Evolutionary conservation across 2,888 invertebrate genomes (phyloP), one percentile per base, ranked within the genome.

Genomic region (Leptinotarsa tumamoca): DNA sequence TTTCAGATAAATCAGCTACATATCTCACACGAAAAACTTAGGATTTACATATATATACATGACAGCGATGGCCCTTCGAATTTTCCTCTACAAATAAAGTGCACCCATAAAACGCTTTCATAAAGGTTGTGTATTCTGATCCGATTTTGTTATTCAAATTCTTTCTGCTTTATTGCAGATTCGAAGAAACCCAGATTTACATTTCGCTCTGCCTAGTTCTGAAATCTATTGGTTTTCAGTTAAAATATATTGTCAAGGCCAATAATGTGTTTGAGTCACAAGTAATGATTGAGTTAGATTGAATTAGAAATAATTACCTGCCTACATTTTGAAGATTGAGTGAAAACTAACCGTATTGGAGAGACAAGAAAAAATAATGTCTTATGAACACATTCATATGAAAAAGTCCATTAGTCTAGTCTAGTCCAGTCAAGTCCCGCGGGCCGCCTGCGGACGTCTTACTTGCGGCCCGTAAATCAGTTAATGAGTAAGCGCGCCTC

Each of bases 1-100:
- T 82, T 81, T 81, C 78, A 85, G 83, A 85, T 85, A 85, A 85
- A 85, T 85, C 84, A 85, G 82, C 81, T 82, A 83, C 84, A 82
- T 84, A 85, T 85, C 85, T 84, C 84, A 83, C 80, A 78, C 75
- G 82, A 85, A 85, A 85, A 85, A 84, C 83, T 82, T 75, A 76
- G 82, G 82, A 85, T 85, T 84, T 85, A 84, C 84, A 84, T 82
- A 84, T 83, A 84, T 23, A 23, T 23, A 84, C 83, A 83, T 81
- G 84, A 82, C 82, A 80, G 79, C 80, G 82, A 81, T 82, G 80
- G 83, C 78, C 80, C 80, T 76, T 78, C 76, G 73, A 75, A 77
- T 79, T 79, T 77, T 75, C 75, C 73, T 78, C 73, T 75, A 73
- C 75, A 75, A 78, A 78, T 75, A 75, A 78, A 75, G 68, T 78